phyloP scores from a whole-genome alignment of 2,888 invertebrate species.

The Parapristionchus giblindavisi region DNA sequence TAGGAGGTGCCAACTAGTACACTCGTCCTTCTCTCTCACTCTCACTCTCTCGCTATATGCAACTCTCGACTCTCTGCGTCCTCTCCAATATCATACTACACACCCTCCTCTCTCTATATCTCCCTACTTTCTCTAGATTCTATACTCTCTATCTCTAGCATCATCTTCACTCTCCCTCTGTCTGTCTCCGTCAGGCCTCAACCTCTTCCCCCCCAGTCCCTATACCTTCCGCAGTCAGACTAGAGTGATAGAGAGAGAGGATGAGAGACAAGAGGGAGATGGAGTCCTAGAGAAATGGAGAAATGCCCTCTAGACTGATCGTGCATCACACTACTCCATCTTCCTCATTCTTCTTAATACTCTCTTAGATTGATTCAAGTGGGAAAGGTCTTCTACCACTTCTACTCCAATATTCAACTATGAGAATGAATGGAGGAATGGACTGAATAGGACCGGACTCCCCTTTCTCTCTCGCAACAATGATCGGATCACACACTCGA shows the following conservation, averaged over 20 bases:
- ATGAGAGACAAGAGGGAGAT: constrained; percentile 13
- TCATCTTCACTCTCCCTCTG: background rate
- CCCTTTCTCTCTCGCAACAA: background rate
- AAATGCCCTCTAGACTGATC: no score
- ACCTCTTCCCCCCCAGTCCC: background rate
- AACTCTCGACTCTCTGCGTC: constrained; percentile 31
- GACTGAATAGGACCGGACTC: background rate
- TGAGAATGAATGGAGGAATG: background rate
- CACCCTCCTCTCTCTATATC: no score
- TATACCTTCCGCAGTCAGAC: background rate
- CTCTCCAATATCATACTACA: no score
- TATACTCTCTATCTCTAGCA: background rate
- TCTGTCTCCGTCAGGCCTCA: constrained; percentile 3
- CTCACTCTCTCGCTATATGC: constrained; percentile 20
- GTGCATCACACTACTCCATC: background rate
- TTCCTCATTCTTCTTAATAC: background rate
- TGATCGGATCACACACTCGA: constrained; percentile 2
- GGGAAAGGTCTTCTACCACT: background rate
- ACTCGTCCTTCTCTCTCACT: constrained; percentile 15
- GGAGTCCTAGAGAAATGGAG: no score
- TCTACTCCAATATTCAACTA: background rate
- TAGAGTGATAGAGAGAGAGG: constrained; percentile 11
- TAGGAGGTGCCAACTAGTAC: constrained; percentile 4
- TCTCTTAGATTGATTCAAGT: background rate
- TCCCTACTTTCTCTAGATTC: no score